These are phyloP conservation scores for Apis dorsata DNA, from an alignment of 1,140 invertebrate genomes.

Conservation along the genomic window DNA sequence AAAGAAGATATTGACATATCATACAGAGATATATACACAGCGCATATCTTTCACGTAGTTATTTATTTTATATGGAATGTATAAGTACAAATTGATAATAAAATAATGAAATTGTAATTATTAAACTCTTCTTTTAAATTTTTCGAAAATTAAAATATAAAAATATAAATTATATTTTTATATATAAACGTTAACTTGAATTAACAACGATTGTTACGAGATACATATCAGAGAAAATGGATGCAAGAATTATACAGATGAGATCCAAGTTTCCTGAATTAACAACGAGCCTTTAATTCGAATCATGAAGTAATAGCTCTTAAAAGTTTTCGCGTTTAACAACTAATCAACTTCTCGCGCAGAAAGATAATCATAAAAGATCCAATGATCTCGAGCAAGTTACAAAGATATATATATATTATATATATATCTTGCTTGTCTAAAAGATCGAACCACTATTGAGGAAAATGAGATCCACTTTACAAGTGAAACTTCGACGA, in stretches of 20 bases:
- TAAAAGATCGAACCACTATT: not conserved
- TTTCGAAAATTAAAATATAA: too few relatives aligned
- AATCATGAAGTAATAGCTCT: not conserved
- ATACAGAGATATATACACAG: too few relatives aligned
- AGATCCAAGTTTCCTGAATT: not conserved
- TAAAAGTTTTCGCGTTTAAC: not conserved
- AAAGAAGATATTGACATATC: too few relatives aligned
- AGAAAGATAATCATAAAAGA: not conserved
- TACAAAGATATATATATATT: not conserved
- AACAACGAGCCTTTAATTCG: not conserved
- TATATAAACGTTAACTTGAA: too few relatives aligned
- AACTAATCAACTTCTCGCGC: not conserved
- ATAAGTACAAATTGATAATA: too few relatives aligned
- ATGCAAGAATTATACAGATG: not conserved
- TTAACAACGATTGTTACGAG: too few relatives aligned
- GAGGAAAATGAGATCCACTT: slow-evolving; percentile 9
- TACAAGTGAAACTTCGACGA: not conserved
- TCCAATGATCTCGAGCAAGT: not conserved
- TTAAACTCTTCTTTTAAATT: too few relatives aligned
- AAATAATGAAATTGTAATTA: too few relatives aligned
- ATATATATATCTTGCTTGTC: not conserved
- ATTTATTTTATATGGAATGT: too few relatives aligned
- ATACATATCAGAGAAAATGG: not conserved
- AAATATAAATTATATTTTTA: too few relatives aligned
- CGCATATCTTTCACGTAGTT: too few relatives aligned